Evolutionary conservation across 2,888 invertebrate genomes (phyloP).

Genomic region (Eutolmus rufibarbis): DNA sequence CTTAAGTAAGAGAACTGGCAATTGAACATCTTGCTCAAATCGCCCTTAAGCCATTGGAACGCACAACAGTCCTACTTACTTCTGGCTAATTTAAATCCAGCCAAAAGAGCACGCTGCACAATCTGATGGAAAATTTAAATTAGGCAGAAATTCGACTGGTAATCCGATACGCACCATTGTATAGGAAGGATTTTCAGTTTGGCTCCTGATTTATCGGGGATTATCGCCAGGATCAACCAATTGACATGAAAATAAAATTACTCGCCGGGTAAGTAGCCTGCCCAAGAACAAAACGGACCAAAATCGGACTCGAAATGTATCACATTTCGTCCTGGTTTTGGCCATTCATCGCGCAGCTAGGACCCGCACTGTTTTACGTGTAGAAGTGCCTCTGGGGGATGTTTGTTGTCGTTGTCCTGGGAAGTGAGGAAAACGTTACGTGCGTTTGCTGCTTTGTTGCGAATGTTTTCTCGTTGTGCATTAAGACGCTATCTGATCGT

Average conservation of each 20-base stretch:
- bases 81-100: conserved; percentile 34
- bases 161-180: conserved; percentile 35
- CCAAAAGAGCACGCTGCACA: background rate
- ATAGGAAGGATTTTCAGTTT: background rate
- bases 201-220: conserved; percentile 36
- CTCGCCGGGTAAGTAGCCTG: background rate
- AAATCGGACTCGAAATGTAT: conserved; percentile 33
- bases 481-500: conserved; percentile 29
- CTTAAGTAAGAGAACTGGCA: background rate
- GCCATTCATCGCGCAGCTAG: background rate
- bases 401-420: conserved; percentile 33
- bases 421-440: conserved; percentile 41
- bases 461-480: background rate
- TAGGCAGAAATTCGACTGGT: conserved; percentile 35
- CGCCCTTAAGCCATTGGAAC: background rate
- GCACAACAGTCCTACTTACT: conserved; percentile 14
- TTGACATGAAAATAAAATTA: conserved; percentile 43
- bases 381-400: background rate
- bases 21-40: conserved; percentile 3
- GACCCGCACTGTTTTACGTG: background rate
- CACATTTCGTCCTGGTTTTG: conserved; percentile 24
- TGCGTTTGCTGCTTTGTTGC: conserved; percentile 11
- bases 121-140: conserved; percentile 41
- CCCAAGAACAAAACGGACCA: background rate
- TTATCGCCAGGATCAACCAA: conserved; percentile 41